A percentile compares a stretch with the other conserved stretches of the same genome.
Evolutionary conservation across 2,797 vertebrate species (phyloP).

Genomic region (Aplochiton taeniatus): DNA sequence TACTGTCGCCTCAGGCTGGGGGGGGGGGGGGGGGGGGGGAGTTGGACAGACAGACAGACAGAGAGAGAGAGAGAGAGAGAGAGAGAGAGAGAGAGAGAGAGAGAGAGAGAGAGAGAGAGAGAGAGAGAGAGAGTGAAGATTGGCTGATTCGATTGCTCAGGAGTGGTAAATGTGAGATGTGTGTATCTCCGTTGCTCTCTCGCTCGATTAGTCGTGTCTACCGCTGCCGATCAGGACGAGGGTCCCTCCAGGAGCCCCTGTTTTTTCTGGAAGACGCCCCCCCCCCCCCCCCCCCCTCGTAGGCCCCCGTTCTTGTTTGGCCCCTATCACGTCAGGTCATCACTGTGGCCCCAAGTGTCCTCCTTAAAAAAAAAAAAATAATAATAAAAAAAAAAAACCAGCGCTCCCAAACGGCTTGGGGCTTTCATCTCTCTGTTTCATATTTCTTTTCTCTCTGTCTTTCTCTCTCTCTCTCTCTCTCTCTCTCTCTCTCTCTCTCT

Average conservation of each 20-base stretch:
- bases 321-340: no score
- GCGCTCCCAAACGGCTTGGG: conserved; percentile 4
- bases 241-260: no score
- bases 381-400: no score
- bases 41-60: no score
- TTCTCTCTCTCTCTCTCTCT: conserved; percentile 8
- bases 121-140: conserved; percentile 20
- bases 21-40: conserved; percentile 1
- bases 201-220: no score
- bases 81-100: conserved; percentile 9
- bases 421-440: conserved; percentile 21
- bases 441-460: conserved; percentile 36
- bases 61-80: conserved; percentile 22
- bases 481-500: conserved; percentile 19
- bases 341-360: neutral
- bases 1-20: neutral
- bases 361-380: neutral
- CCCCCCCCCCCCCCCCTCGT: no score
- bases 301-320: no score
- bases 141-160: neutral
- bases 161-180: neutral
- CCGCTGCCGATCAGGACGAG: no score
- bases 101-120: conserved; percentile 13
- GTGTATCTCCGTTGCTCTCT: no score
- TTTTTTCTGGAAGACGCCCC: no score